phyloP scores from a whole-genome alignment of 2,113 vertebrate species.

The Cromileptes altivelis region DNA sequence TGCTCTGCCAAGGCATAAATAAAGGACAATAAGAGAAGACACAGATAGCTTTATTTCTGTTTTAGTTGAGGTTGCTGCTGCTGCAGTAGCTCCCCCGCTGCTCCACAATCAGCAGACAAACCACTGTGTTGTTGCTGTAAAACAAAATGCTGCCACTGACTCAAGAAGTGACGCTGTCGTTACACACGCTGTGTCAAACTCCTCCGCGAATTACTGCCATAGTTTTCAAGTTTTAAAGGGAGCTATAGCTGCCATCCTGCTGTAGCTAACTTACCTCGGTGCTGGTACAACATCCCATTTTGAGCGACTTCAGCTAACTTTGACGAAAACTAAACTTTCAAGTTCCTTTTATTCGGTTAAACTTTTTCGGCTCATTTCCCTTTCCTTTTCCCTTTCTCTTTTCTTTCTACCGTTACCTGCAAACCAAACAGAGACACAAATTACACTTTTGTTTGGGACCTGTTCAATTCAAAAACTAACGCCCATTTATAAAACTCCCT shows the following conservation, averaged over 20 bases:
- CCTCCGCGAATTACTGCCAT: background rate
- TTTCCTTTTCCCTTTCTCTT: background rate
- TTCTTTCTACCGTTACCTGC: background rate
- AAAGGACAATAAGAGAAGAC: background rate
- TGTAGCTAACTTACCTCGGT: slow-evolving; percentile 61
- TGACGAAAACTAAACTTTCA: slow-evolving; percentile 16
- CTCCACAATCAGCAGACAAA: background rate
- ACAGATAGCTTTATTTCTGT: background rate
- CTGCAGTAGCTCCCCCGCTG: background rate
- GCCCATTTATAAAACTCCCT: background rate
- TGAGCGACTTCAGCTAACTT: slow-evolving; percentile 12
- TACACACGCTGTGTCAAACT: background rate
- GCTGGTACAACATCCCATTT: slow-evolving; percentile 76
- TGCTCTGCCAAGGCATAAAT: slow-evolving; percentile 84
- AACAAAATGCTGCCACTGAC: slow-evolving; percentile 31
- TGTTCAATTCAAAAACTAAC: background rate
- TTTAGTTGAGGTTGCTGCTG: background rate
- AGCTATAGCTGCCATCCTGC: background rate
- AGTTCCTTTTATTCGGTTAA: background rate
- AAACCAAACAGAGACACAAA: background rate
- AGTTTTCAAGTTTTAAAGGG: background rate
- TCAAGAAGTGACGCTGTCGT: slow-evolving; percentile 37
- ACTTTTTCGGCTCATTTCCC: slow-evolving; percentile 4
- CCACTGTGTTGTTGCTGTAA: slow-evolving; percentile 3
- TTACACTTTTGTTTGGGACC: background rate